Evolutionary conservation across 2,888 invertebrate genomes (phyloP).

Genomic region (Sericinus montela): DNA sequence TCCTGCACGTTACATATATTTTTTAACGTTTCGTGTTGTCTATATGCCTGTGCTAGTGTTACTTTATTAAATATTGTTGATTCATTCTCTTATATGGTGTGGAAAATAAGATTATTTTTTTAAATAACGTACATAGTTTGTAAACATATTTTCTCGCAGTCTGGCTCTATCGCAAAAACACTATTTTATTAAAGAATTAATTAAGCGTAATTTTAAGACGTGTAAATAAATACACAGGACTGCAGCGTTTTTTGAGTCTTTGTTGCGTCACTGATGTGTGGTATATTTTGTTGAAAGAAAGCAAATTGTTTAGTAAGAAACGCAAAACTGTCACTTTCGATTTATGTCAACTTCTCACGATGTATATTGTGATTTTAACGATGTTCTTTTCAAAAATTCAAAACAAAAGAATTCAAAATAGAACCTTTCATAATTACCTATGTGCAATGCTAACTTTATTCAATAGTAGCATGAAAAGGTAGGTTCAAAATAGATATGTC

Average conservation of each 20-base stretch:
- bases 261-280: constrained; percentile 9
- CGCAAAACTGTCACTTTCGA: background rate
- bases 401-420: background rate
- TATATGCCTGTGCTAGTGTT: constrained; percentile 28
- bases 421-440: background rate
- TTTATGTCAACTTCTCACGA: background rate
- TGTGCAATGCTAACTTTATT: constrained; percentile 1
- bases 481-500: constrained; percentile 3
- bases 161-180: constrained; percentile 53
- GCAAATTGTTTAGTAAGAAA: background rate
- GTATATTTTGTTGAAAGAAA: background rate
- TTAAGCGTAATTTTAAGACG: constrained; percentile 64
- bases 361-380: too few species aligned
- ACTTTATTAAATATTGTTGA: constrained; percentile 35
- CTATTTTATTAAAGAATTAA: constrained; percentile 54
- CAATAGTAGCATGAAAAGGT: background rate
- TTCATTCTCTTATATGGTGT: constrained; percentile 29
- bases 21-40: constrained; percentile 30
- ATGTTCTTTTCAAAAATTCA: too few species aligned
- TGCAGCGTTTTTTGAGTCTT: constrained; percentile 33
- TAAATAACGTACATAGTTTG: constrained; percentile 42
- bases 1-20: constrained; percentile 10
- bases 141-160: constrained; percentile 55
- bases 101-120: constrained; percentile 48
- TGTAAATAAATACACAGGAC: constrained; percentile 70